A percentile compares a stretch with the other conserved stretches of the same genome.
Conservation (phyloP, 2,888 invertebrate species). For the Tanypteryx hageni region DNA sequence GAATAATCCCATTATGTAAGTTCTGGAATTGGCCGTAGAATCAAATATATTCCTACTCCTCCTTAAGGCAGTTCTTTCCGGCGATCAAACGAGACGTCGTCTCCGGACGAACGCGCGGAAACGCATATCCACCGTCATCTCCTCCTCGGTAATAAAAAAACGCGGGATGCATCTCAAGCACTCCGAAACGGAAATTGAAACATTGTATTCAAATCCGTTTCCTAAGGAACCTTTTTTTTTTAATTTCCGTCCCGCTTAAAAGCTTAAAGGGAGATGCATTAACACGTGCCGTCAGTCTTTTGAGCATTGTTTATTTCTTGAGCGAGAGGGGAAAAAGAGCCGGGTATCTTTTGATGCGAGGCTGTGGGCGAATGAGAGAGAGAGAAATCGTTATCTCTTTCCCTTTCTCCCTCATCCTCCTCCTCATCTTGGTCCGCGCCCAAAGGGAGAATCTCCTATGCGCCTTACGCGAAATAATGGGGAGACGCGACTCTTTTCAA, state of each 20-base stretch:
- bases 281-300: not conserved
- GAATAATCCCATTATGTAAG: too few species aligned
- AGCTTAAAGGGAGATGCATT: not conserved
- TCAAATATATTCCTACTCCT: too few species aligned
- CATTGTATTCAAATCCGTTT: conserved; percentile 10
- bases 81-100: too few species aligned
- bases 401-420: not conserved
- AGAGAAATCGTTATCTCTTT: conserved; percentile 11
- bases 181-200: not conserved
- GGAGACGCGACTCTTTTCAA: not conserved
- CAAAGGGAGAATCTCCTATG: not conserved
- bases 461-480: conserved; percentile 13
- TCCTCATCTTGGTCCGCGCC: too few species aligned
- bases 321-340: too few species aligned
- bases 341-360: not conserved
- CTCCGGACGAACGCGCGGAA: not conserved
- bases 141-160: not conserved
- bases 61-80: too few species aligned
- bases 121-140: not conserved
- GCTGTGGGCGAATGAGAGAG: not conserved
- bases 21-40: too few species aligned
- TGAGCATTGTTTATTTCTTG: not conserved
- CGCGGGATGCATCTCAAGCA: not conserved
- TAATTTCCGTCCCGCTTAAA: too few species aligned
- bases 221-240: not conserved